Evolutionary conservation across 37 sponge, comb jelly and placozoan species (phyloP), one percentile per base, ranked within the genome.

Genomic region (Theonella swinhoei): DNA sequence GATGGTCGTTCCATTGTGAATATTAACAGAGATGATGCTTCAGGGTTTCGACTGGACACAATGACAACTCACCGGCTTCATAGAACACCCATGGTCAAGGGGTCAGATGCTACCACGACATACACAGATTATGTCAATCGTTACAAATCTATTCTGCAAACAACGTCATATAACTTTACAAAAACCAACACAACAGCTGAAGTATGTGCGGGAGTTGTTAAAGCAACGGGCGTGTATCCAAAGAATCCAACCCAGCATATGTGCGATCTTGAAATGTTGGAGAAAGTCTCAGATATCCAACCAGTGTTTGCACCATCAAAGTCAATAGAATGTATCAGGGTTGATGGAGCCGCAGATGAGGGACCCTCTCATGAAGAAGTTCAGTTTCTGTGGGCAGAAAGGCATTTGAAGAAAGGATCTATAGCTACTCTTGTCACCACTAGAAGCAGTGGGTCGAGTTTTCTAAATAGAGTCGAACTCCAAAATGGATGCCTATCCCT

Each of bases 1-100:
- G 72, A 82, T 69, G 88, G 88, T 5, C 29, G 9, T 35, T 24
- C 71, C 11, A 42, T 82, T 8, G 31, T 82, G 4, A 88, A 82
- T 35, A 69, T 82, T 8, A 88, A 88, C 66, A 32, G 89, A 61
- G 89, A 88, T 78, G 89, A 88, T 82, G 83, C 83, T 32, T 20
- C 83, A 39, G 89, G 89, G 29, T 88, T 83, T 68, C 31, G 83
- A 5, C 70, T 82, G n/a, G 82, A 88, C 38, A n/a, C n/a, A n/a
- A n/a, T n/a, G n/a, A n/a, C n/a, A n/a, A n/a, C n/a, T n/a, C n/a
- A n/a, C n/a, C n/a, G 70, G 26, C 72, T 72, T 25, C 63, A 88
- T 77, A 20, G 72, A 7, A 88, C 83, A 9, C 77, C 81, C 20
- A 33, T 67, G 14, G 81, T 87, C 22, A 47, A 39, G 9, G 77